Percentiles rank a stretch among this genome's conserved stretches.
These are phyloP conservation scores for Gallinago stenura DNA, from an alignment of 2,797 vertebrate genomes.

Conservation along the genomic window DNA sequence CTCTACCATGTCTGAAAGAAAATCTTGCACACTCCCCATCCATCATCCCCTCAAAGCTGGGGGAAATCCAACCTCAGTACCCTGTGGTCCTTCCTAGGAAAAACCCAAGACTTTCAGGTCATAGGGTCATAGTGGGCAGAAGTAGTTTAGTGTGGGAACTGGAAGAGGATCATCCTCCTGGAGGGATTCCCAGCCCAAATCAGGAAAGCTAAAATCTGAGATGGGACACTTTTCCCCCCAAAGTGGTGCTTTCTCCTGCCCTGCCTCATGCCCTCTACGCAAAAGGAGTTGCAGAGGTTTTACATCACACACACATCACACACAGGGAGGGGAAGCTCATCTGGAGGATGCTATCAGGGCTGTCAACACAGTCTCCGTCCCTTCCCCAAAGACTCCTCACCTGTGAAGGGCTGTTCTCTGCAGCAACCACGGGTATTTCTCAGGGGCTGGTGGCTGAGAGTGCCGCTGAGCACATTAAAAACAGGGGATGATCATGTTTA, in stretches of 20 bases:
- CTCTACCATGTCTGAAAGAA: neutral
- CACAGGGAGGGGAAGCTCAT: neutral
- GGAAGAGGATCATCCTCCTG: neutral
- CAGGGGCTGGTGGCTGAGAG: neutral
- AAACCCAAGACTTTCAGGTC: neutral
- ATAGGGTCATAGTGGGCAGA: neutral
- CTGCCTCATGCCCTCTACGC: accelerated
- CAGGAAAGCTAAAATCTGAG: neutral
- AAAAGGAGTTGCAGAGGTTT: neutral
- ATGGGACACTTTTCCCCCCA: neutral
- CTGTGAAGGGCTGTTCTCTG: neutral
- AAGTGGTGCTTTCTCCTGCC: neutral
- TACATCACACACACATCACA: accelerated
- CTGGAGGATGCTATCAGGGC: neutral
- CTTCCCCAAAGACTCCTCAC: neutral
- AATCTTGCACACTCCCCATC: neutral
- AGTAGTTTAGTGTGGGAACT: neutral
- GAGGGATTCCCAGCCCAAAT: neutral
- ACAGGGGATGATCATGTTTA: neutral
- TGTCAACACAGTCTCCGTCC: neutral
- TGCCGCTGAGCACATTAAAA: neutral
- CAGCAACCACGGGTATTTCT: neutral
- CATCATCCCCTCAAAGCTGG: accelerated
- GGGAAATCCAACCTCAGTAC: neutral
- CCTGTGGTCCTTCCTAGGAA: neutral